A percentile compares a stretch with the other conserved stretches of the same genome.
phyloP scores from a whole-genome alignment of 2,113 vertebrate genomes.

The Cavia aperea region DNA sequence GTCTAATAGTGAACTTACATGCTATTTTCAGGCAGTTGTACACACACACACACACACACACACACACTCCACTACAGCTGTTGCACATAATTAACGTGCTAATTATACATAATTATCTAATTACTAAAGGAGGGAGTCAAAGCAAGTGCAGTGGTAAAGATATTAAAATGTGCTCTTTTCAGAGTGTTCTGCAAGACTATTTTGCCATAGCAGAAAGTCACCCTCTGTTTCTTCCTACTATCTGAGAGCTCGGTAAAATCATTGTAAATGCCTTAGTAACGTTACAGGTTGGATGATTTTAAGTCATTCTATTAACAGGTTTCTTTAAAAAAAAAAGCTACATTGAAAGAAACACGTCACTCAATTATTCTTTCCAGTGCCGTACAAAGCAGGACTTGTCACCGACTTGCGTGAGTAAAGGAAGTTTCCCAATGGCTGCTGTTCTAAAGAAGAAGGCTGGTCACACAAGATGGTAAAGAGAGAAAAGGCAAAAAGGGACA shows the following conservation, averaged over 20 bases:
- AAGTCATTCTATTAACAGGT: neutral
- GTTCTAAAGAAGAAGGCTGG: neutral
- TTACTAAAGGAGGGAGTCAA: constrained; percentile 61
- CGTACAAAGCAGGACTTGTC: neutral
- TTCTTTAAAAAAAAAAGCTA: neutral
- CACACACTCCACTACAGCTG: constrained; percentile 47
- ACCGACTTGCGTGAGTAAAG: neutral
- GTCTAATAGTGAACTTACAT: constrained; percentile 46
- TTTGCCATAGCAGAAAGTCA: neutral
- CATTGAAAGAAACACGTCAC: neutral
- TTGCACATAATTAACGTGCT: constrained; percentile 64
- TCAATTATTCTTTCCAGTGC: neutral
- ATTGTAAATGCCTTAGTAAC: neutral
- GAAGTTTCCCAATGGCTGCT: neutral
- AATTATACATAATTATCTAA: constrained; percentile 69
- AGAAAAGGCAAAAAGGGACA: too few species aligned
- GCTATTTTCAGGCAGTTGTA: neutral
- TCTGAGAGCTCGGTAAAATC: neutral
- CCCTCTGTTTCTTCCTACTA: neutral
- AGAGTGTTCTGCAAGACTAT: neutral
- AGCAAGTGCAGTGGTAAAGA: constrained; percentile 40
- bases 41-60: neutral
- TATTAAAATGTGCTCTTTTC: constrained; percentile 20
- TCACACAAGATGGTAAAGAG: neutral
- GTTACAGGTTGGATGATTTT: neutral